These are phyloP conservation scores for Gortyna flavago DNA, from an alignment of 2,888 invertebrate species.

Conservation along the genomic window DNA sequence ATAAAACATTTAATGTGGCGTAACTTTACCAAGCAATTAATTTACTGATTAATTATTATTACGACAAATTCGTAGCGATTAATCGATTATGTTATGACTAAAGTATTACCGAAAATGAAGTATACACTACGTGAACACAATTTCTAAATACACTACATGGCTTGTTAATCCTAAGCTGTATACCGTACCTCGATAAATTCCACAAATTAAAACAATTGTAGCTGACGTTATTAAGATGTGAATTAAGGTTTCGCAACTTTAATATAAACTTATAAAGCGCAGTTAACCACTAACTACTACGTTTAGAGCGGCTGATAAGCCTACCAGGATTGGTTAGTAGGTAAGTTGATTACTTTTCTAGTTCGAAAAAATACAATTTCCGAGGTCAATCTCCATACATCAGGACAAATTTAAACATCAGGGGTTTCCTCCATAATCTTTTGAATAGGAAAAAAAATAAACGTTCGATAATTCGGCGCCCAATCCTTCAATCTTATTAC, in stretches of 20 bases:
- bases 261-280: neutral
- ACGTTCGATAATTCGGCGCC: neutral
- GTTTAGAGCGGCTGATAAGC: too few relatives aligned
- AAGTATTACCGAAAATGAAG: conserved; percentile 42
- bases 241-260: conserved; percentile 16
- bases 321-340: neutral
- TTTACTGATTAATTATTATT: conserved; percentile 16
- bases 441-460: neutral
- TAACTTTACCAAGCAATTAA: conserved; percentile 23
- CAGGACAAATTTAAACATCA: neutral
- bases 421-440: neutral
- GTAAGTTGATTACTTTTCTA: neutral
- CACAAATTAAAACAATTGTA: conserved; percentile 34
- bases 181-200: conserved; percentile 21
- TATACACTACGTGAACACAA: conserved; percentile 14
- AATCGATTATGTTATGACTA: conserved; percentile 37
- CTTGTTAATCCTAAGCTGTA: conserved; percentile 16
- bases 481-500: neutral
- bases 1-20: neutral
- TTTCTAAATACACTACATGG: conserved; percentile 38
- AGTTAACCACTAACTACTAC: neutral
- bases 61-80: conserved; percentile 37
- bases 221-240: conserved; percentile 1
- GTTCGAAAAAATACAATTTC: neutral
- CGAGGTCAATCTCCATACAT: neutral